Percentiles rank a stretch among this genome's conserved stretches.
These are phyloP conservation scores for Spodoptera picta DNA, from an alignment of 2,888 invertebrate genomes.

Conservation along the genomic window DNA sequence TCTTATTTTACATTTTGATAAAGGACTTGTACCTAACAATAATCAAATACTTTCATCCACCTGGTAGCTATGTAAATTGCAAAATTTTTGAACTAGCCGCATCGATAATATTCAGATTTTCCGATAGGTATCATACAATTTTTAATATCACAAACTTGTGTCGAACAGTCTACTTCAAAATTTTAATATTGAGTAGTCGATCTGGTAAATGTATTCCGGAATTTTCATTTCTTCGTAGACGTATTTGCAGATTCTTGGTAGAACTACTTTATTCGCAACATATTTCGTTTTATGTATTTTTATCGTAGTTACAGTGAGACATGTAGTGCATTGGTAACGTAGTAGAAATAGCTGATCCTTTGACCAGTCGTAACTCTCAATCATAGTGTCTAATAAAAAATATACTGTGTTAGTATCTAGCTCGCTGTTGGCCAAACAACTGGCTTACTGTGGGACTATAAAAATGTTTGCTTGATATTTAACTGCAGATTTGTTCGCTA, in stretches of 20 bases:
- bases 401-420: constrained; percentile 7
- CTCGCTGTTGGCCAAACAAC: constrained; percentile 1
- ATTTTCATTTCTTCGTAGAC: neutral
- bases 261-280: constrained; percentile 2
- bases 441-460: too few species aligned
- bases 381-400: constrained; percentile 24
- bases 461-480: too few species aligned
- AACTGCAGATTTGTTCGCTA: too few species aligned
- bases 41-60: too few species aligned
- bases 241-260: constrained; percentile 1
- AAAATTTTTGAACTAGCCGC: too few species aligned
- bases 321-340: neutral
- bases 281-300: constrained; percentile 11
- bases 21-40: neutral
- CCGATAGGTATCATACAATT: too few species aligned
- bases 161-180: too few species aligned
- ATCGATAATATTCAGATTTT: too few species aligned
- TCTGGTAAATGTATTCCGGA: neutral
- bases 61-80: too few species aligned
- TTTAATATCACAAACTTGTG: too few species aligned
- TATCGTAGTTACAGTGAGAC: constrained; percentile 2
- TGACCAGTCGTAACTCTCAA: constrained; percentile 22
- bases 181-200: too few species aligned
- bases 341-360: constrained; percentile 9
- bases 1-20: neutral